Evolutionary conservation across 2,888 invertebrate genomes (phyloP).

Genomic region (Pachydiplax longipennis): DNA sequence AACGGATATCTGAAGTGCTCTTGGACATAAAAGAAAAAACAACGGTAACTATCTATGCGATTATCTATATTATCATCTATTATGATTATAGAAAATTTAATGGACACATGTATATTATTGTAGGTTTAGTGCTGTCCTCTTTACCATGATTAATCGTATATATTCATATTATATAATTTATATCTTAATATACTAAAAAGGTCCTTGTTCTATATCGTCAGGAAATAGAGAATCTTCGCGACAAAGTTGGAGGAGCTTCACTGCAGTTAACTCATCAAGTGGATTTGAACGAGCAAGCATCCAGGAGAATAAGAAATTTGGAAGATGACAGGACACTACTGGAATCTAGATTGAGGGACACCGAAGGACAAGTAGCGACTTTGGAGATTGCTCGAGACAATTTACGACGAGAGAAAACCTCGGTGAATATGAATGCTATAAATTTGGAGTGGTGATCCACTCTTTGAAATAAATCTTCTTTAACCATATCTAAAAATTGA

Average conservation of each 20-base stretch:
- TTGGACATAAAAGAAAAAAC: conserved; percentile 80
- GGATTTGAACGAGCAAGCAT: conserved; percentile 71
- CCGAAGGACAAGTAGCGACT: conserved; percentile 79
- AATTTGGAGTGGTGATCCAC: neutral
- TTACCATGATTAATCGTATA: too few relatives aligned
- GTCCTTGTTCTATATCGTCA: conserved; percentile 55
- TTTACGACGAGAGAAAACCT: conserved; percentile 73
- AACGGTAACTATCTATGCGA: conserved; percentile 66
- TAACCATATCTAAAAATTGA: too few relatives aligned
- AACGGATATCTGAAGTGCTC: conserved; percentile 77
- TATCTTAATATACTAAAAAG: too few relatives aligned
- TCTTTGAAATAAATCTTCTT: neutral
- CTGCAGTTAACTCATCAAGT: conserved; percentile 75
- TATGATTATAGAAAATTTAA: neutral
- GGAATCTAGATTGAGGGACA: conserved; percentile 77
- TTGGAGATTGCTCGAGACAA: conserved; percentile 76
- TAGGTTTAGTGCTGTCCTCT: too few relatives aligned
- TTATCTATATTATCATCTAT: too few relatives aligned
- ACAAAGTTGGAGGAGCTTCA: conserved; percentile 75
- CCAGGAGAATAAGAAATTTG: conserved; percentile 69
- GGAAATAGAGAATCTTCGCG: conserved; percentile 79
- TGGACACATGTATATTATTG: neutral
- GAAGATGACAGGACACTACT: conserved; percentile 79
- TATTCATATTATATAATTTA: too few relatives aligned
- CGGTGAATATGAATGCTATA: neutral